Base-by-base conservation (phyloP, 2,797 vertebrate genomes). In the Galaxias olidus region DNA sequence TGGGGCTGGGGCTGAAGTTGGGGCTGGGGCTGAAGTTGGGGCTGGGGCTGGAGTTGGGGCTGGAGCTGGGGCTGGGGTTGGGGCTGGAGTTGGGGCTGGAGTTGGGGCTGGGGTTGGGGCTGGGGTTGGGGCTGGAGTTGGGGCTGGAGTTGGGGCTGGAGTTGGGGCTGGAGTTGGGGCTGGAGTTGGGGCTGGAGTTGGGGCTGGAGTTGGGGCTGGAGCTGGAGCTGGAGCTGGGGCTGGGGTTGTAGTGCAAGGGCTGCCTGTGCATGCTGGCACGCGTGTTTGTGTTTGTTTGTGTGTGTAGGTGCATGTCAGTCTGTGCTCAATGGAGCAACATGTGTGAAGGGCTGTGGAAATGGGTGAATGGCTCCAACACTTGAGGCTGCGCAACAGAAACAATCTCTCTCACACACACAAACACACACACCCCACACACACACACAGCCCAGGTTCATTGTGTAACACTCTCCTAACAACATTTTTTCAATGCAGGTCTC, bases 241-340 rank as follows among this genome's bases (percentile, higher is more conserved):
- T 43, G 51, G 70, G 61, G 68, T 54, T 84, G 80, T 79, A 86
- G 30, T 30, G 30, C 30, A 30, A 30, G 30, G 30, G 30, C 30
- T 30, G 30, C 30, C 30, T 6, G 30, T 30, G 30, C 6, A 2
- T 6, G 6, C 30, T 30, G 3, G 30, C 30, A 30, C 30, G 30
- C 30, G 30, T 84, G 75, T 79, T 11, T 19, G 7, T 56, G 70
- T 70, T 73, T 77, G 60, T 72, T 56, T 68, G 70, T 74, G 75
- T 60, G 48, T 78, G 13, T 18, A 45, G 15, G 61, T 76, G 71
- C 42, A 1, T 80, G 78, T 80, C 74, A 85, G 72, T 54, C 63
- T 50, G 61, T 60, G 63, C 69, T 82, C 65, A 64, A 72, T 59
- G 57, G 65, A 66, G 72, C 58, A 76, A 79, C 63, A 70, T 80